A percentile compares a stretch with the other conserved stretches of the same genome.
These are phyloP conservation scores for Megalops atlanticus DNA, from an alignment of 2,113 vertebrate genomes.

Conservation along the genomic window DNA sequence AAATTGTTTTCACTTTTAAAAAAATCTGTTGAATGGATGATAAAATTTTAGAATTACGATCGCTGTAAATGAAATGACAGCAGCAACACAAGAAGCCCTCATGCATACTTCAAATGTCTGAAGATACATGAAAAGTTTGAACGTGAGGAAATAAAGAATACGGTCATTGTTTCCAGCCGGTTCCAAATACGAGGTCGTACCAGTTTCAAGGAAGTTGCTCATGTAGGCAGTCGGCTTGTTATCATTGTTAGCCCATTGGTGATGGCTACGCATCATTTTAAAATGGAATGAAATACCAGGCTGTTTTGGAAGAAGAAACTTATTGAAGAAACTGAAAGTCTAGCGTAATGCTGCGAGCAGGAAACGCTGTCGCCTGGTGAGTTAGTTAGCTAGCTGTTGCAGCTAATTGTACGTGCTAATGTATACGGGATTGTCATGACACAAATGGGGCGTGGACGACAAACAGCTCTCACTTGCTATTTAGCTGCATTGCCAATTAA, in stretches of 20 bases:
- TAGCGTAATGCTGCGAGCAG: conserved; percentile 63
- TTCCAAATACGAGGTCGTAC: conserved; percentile 35
- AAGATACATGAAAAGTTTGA: background rate
- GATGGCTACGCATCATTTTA: background rate
- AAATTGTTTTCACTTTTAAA: no score
- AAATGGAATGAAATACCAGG: background rate
- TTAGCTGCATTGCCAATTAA: background rate
- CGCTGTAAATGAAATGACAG: no score
- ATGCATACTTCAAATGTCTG: no score
- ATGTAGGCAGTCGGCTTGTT: conserved; percentile 50
- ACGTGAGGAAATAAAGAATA: background rate
- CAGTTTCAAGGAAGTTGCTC: conserved; percentile 56
- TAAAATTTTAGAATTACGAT: no score
- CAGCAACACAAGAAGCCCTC: no score
- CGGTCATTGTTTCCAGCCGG: conserved; percentile 16
- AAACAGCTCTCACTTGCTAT: background rate
- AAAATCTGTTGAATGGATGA: no score
- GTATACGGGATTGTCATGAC: no score
- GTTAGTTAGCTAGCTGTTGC: no score
- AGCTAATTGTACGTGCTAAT: no score
- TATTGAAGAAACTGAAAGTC: background rate
- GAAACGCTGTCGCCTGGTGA: conserved; percentile 66
- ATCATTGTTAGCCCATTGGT: no score
- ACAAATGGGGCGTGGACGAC: background rate
- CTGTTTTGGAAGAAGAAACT: background rate